Conservation (phyloP, 2,888 invertebrate species). For the Cryptosula pallasiana region DNA sequence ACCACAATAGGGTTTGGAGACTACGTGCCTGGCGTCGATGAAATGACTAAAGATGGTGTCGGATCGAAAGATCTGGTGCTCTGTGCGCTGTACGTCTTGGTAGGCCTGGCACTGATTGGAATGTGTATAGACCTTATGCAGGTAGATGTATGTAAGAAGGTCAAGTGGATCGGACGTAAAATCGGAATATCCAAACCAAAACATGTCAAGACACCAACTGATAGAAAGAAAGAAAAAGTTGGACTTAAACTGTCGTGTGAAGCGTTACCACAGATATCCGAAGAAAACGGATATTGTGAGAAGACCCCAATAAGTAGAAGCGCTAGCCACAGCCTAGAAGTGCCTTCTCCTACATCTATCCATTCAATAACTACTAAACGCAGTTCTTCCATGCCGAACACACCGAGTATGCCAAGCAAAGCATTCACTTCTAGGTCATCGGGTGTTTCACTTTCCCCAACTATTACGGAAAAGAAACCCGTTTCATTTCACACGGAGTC, state of each 20-base stretch:
- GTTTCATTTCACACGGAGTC: too few relatives aligned
- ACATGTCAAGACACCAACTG: background rate
- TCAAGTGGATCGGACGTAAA: constrained; percentile 42
- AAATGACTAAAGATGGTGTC: background rate
- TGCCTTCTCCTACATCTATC: background rate
- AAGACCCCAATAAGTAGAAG: background rate
- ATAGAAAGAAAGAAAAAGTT: constrained; percentile 16
- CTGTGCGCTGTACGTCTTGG: constrained; percentile 49
- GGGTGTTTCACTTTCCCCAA: background rate
- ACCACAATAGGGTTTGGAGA: constrained; percentile 25
- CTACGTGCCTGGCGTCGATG: constrained; percentile 2
- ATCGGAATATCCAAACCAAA: constrained; percentile 37
- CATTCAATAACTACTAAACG: background rate
- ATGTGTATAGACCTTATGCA: constrained; percentile 56
- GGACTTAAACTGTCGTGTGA: constrained; percentile 13
- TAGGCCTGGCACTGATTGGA: constrained; percentile 55
- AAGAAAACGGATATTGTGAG: background rate
- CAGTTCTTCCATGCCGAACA: constrained; percentile 2
- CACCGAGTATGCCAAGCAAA: background rate
- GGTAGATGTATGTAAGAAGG: constrained; percentile 46
- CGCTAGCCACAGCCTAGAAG: constrained; percentile 2
- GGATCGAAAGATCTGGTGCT: constrained; percentile 37
- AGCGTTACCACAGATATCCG: background rate
- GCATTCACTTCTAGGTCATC: background rate
- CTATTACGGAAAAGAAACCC: background rate